Conservation (phyloP, 2,888 invertebrate genomes). For the Vanessa cardui region DNA sequence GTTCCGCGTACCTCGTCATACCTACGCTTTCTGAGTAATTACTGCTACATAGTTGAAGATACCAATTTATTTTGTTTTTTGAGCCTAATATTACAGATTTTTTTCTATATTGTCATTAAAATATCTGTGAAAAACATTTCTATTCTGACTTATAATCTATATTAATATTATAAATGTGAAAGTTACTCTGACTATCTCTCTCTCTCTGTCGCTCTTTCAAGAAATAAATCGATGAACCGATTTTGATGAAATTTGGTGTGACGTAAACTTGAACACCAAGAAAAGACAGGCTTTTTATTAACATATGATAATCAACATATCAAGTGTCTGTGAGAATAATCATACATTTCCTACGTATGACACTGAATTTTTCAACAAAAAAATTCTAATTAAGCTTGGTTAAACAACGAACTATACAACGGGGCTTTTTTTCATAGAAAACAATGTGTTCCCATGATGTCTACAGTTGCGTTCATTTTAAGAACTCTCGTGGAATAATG, state of each 20-base stretch:
- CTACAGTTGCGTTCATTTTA: constrained; percentile 5
- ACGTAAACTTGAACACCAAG: too few species aligned
- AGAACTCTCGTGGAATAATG: constrained; percentile 18
- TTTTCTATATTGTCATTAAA: background rate
- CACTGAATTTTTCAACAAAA: background rate
- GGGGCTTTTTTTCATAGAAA: constrained; percentile 10
- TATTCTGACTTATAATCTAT: too few species aligned
- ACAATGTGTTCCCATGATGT: constrained; percentile 16
- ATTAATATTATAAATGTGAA: too few species aligned
- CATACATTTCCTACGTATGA: background rate
- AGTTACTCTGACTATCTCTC: too few species aligned
- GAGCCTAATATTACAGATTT: background rate
- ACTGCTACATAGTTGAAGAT: constrained; percentile 23
- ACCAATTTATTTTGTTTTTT: constrained; percentile 21
- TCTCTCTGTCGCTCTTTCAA: too few species aligned
- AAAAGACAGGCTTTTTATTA: too few species aligned
- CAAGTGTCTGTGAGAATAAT: background rate
- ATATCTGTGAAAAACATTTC: too few species aligned
- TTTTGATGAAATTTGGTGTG: too few species aligned
- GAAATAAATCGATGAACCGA: too few species aligned
- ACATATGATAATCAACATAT: too few species aligned
- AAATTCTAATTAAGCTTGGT: constrained; percentile 6
- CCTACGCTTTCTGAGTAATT: constrained; percentile 31
- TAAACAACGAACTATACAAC: constrained; percentile 6
- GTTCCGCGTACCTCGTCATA: constrained; percentile 35